These are phyloP conservation scores for Coturnix japonica DNA, from an alignment of 2,113 vertebrate genomes.

Conservation along the genomic window DNA sequence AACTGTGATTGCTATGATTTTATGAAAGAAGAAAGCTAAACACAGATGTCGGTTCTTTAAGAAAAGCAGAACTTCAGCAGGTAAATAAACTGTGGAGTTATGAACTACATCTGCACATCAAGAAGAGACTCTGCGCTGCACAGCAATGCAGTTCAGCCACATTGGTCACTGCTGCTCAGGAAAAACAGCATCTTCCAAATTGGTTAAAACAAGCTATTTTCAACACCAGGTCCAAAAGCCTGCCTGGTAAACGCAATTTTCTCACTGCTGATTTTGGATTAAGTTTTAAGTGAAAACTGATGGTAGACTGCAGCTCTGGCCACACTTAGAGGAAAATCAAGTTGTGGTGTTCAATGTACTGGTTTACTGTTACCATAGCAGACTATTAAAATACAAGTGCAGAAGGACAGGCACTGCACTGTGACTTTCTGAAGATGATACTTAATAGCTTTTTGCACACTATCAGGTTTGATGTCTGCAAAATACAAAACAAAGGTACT, in stretches of 20 bases:
- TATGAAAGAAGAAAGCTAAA: not conserved
- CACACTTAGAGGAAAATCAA: not conserved
- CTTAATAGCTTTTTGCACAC: not conserved
- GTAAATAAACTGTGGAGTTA: not conserved
- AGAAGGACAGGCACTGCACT: not conserved
- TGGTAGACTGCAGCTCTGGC: not conserved
- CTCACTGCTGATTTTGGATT: slow-evolving; percentile 28
- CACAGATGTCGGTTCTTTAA: not conserved
- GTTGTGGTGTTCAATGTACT: not conserved
- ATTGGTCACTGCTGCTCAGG: not conserved
- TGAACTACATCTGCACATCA: not conserved
- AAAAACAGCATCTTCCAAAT: not conserved
- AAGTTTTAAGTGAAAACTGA: slow-evolving; percentile 12
- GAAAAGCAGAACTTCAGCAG: not conserved
- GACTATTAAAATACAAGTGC: not conserved
- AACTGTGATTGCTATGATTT: slow-evolving; percentile 3
- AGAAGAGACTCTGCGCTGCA: not conserved
- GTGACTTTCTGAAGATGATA: not conserved
- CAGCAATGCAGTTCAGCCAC: not conserved
- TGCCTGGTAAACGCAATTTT: not conserved
- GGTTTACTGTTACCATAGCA: not conserved
- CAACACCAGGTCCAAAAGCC: not conserved
- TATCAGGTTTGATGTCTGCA: not conserved
- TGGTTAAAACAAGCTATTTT: not conserved
- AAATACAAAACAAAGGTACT: not conserved